Percentiles rank a stretch among this genome's conserved stretches.
Evolutionary conservation across 1,140 invertebrate genomes (phyloP).

Genomic region (Chironomus striatipennis): DNA sequence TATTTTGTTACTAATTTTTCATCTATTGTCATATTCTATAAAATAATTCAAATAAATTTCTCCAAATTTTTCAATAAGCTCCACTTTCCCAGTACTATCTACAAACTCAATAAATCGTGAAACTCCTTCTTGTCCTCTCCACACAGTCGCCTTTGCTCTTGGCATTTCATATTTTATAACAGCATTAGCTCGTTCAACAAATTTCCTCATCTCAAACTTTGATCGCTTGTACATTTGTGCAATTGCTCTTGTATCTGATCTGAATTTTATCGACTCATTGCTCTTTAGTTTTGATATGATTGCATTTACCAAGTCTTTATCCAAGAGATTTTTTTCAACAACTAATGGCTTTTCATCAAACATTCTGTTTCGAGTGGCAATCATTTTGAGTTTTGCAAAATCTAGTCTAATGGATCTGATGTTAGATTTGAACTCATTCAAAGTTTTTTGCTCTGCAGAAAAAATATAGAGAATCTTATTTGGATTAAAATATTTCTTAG

Average conservation of each 20-base stretch:
- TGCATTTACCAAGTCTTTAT: background rate
- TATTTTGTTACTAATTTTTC: background rate
- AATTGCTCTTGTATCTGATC: background rate
- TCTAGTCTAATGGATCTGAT: background rate
- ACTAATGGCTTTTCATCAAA: background rate
- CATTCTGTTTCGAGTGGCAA: constrained; percentile 10
- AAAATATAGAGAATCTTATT: no score
- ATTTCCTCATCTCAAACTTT: constrained; percentile 2
- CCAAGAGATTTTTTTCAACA: background rate
- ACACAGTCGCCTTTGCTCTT: background rate
- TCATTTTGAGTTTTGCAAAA: background rate
- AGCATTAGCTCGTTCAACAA: constrained; percentile 5
- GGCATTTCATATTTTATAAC: background rate
- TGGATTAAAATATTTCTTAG: background rate
- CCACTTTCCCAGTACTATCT: background rate
- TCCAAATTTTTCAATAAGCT: background rate
- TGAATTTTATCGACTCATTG: background rate
- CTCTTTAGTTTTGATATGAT: background rate
- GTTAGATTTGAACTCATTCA: background rate
- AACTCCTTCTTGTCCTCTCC: background rate
- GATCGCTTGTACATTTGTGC: background rate
- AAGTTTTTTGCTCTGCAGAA: background rate
- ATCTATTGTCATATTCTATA: constrained; percentile 5
- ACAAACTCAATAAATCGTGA: background rate
- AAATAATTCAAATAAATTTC: background rate